Base-by-base conservation (phyloP, 1,140 invertebrate genomes). In the Doryteuthis pealeii region DNA sequence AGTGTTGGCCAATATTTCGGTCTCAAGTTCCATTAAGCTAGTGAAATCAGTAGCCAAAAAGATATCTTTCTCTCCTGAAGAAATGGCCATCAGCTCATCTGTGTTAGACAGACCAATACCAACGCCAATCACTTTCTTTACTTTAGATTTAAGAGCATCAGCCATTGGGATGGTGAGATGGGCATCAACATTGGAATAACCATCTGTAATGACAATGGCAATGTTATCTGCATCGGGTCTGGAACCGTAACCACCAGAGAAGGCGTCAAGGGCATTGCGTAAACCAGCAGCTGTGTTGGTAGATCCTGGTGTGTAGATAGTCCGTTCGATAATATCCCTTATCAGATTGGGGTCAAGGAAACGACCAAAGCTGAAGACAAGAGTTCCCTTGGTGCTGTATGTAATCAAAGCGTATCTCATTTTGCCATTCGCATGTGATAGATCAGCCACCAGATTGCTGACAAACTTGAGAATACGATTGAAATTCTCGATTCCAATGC, bases 221-320 rank as follows among this genome's bases (percentile, higher is more conserved):
- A 86, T 75, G 68, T 87, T 81, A 2, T 82, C 76, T 0, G 83
- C 85, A 15, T 77, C 75, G 18, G 66, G 35, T 18, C 86, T 73
- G 26, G 83, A 80, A 14, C 86, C 86, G n/a, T 77, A 77, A 8
- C 30, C 28, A 28, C 71, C 71, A 30, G 73, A 54, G 30, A 78
- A 76, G 49, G 82, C 69, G 70, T 84, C 74, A 12, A 49, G 30
- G 33, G 80, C 81, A 33, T 78, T 72, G 33, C 79, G 62, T 58
- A 84, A 33, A 18, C 82, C 83, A 28, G 78, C 77, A 45, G 84
- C 84, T 1, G 83, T 86, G 79, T 86, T 86, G 14, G 86, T 86
- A 22, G 79, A 80, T 1, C 84, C 84, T 4, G 83, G 76, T 3
- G 70, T 79, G 70, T 86, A 86, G 12, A 77, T 71, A 5, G 81